Base-by-base conservation (phyloP, 2,113 vertebrate genomes). In the Dicerorhinus sumatrensis region DNA sequence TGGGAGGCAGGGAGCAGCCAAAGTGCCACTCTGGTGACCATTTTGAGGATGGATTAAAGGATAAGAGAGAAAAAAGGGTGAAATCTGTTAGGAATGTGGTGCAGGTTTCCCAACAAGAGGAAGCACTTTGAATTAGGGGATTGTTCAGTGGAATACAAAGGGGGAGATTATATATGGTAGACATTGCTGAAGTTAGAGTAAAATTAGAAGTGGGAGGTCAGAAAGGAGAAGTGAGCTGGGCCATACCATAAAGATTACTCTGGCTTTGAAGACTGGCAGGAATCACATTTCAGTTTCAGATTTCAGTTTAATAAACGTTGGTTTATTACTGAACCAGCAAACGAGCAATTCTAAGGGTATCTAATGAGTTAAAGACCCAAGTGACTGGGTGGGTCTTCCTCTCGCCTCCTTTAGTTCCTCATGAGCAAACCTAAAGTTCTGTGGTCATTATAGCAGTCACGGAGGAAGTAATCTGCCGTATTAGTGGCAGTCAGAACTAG, bases 291-390 rank as follows among this genome's bases (percentile, higher is more conserved):
- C 75, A 20, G 0, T n/a, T 86, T 54, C 62, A 79, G 83, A 36
- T 94, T 73, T 96, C 81, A 91, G 12, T 79, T 76, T 46, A 27
- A n/a, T 70, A 46, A 69, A 83, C 17, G 83, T 33, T 46, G 51
- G 36, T 58, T 91, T 96, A 56, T 88, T 79, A 56, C 31, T 86
- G 65, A 91, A 51, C 27, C 88, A 97, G 18, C 33, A 80, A 23
- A 70, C 10, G 29, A 75, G 54, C 39, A 48, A 12, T 88, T 83
- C n/a, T 23, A 42, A 60, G 73, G 10, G 5, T 46, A 20, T 69
- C 1, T 48, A 6, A 39, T 17, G 36, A 92, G 60, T n/a, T 76
- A 14, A 93, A 46, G 93, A 48, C 48, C 23, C 6, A 46, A 29
- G 23, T 54, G 75, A 33, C 58, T 87, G 36, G 5, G 14, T 36